Evolutionary conservation across 2,113 vertebrate species (phyloP).

Genomic region (Anhinga anhinga): DNA sequence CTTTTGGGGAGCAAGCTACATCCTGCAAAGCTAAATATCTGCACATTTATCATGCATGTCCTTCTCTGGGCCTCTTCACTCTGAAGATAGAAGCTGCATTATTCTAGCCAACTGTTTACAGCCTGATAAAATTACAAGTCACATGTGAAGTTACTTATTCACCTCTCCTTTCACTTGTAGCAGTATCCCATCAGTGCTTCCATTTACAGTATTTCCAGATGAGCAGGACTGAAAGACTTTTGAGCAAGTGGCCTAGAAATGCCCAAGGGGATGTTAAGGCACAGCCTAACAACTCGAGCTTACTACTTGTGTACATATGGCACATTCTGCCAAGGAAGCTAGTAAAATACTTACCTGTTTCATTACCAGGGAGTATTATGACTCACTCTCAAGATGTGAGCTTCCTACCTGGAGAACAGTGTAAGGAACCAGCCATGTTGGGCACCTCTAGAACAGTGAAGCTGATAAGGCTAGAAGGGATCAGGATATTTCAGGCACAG

Average conservation of each 20-base stretch:
- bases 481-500: background rate
- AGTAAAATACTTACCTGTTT: background rate
- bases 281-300: background rate
- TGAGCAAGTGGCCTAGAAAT: background rate
- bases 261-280: background rate
- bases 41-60: fast-evolving
- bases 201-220: background rate
- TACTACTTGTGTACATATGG: background rate
- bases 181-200: background rate
- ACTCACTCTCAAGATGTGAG: background rate
- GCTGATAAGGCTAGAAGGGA: background rate
- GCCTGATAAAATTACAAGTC: background rate
- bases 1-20: background rate
- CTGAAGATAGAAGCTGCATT: background rate
- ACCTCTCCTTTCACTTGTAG: background rate
- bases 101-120: background rate
- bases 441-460: background rate
- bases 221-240: background rate
- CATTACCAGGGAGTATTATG: background rate
- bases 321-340: background rate
- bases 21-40: background rate
- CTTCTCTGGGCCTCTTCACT: background rate
- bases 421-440: background rate
- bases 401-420: background rate
- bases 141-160: background rate